Conservation (phyloP, 53 echinoderm and acorn worm genomes). For the Zoroaster sp. region DNA sequence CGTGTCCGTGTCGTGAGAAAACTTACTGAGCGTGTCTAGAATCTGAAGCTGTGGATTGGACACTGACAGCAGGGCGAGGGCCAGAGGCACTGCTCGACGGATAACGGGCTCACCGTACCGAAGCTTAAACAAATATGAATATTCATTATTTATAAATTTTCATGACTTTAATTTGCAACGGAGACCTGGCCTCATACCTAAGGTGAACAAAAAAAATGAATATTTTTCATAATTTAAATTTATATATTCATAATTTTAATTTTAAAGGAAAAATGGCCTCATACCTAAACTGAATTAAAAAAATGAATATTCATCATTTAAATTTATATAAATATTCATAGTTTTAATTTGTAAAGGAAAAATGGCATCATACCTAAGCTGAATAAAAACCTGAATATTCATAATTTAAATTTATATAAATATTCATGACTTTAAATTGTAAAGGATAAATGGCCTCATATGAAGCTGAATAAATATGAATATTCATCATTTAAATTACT, state of each 20-base stretch:
- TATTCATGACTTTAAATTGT: too few species aligned
- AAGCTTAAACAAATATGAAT: conserved; percentile 48
- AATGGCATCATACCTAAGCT: too few species aligned
- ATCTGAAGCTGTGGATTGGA: conserved; percentile 97
- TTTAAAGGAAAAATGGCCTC: neutral
- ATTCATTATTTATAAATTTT: neutral
- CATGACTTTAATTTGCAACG: neutral
- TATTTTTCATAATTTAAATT: neutral
- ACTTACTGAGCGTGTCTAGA: conserved; percentile 97
- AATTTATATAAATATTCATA: too few species aligned
- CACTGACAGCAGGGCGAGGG: conserved; percentile 85
- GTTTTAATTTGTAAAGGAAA: too few species aligned
- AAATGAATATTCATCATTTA: neutral
- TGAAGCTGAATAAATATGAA: too few species aligned
- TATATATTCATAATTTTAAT: neutral
- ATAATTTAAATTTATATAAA: too few species aligned
- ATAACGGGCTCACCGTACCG: conserved; percentile 98
- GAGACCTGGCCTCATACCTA: too few species aligned
- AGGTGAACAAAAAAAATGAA: neutral
- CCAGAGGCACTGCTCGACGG: conserved; percentile 87
- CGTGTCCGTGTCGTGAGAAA: conserved; percentile 93
- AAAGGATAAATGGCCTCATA: too few species aligned
- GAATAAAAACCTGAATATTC: too few species aligned
- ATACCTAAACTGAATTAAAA: neutral
- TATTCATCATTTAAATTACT: too few species aligned